Percentiles rank a stretch among this genome's conserved stretches.
Evolutionary conservation across 2,888 invertebrate genomes (phyloP).

Genomic region (Zaprionus obscuricornis): DNA sequence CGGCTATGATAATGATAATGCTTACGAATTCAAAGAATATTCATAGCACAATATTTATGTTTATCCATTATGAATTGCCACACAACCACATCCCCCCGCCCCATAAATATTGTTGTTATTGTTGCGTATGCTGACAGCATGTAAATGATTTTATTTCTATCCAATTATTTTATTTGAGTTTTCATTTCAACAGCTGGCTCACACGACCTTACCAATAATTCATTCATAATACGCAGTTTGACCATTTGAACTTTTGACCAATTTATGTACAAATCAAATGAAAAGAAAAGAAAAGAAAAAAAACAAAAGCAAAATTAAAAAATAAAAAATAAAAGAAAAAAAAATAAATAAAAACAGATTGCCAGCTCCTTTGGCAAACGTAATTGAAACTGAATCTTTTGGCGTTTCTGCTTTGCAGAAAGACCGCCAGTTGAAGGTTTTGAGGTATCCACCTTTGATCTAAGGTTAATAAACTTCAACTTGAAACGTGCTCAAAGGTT

Average conservation of each 20-base stretch:
- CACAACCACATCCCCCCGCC: too few species aligned
- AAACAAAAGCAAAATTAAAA: too few species aligned
- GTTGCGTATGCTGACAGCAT: slow-evolving; percentile 29
- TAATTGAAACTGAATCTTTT: slow-evolving; percentile 35
- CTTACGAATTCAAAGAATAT: slow-evolving; percentile 46
- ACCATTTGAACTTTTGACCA: slow-evolving; percentile 53
- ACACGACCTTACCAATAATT: slow-evolving; percentile 35
- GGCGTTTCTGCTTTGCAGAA: slow-evolving; percentile 15
- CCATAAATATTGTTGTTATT: slow-evolving; percentile 23
- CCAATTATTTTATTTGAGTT: slow-evolving; percentile 14
- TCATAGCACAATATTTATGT: slow-evolving; percentile 44
- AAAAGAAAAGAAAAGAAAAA: not conserved
- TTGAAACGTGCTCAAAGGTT: slow-evolving; percentile 56
- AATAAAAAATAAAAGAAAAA: not conserved
- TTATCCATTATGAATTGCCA: slow-evolving; percentile 40
- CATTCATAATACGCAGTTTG: too few species aligned
- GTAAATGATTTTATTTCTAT: slow-evolving; percentile 45
- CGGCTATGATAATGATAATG: slow-evolving; percentile 22
- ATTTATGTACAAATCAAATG: slow-evolving; percentile 27
- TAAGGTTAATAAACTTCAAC: slow-evolving; percentile 74
- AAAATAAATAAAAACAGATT: slow-evolving; percentile 27
- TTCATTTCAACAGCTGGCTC: slow-evolving; percentile 4
- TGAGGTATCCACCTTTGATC: slow-evolving; percentile 50
- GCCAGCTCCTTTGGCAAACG: slow-evolving; percentile 21
- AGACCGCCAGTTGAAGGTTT: slow-evolving; percentile 44